These are phyloP conservation scores for Lutjanus argentimaculatus DNA, from an alignment of 2,797 vertebrate genomes.

Conservation along the genomic window DNA sequence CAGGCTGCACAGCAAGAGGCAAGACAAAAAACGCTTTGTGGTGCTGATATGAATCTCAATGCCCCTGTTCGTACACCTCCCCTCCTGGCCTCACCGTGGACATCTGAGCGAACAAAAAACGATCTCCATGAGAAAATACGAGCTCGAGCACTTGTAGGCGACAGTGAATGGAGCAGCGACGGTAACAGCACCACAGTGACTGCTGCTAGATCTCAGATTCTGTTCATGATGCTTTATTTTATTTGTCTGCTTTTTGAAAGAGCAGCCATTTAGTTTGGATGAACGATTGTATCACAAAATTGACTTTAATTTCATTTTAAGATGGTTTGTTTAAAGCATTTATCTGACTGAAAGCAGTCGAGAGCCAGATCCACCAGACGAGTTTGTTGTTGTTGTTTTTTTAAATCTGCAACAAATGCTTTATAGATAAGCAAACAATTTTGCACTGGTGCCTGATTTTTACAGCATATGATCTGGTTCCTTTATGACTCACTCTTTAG, in stretches of 20 bases:
- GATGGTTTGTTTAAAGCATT: background rate
- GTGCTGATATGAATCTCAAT: slow-evolving; percentile 79
- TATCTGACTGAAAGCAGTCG: background rate
- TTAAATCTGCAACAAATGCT: background rate
- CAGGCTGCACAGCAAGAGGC: slow-evolving; percentile 58
- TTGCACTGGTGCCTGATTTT: background rate
- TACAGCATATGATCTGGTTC: background rate
- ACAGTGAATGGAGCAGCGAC: slow-evolving; percentile 30
- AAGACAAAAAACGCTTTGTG: slow-evolving; percentile 81
- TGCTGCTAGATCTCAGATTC: slow-evolving; percentile 19
- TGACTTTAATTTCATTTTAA: background rate
- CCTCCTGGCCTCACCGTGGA: slow-evolving; percentile 56
- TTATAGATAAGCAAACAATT: background rate
- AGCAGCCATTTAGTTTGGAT: background rate
- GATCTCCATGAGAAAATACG: slow-evolving; percentile 59
- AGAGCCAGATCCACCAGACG: slow-evolving; percentile 1
- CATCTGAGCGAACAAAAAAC: slow-evolving; percentile 66
- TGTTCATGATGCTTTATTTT: slow-evolving; percentile 25
- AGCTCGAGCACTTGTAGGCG: slow-evolving; percentile 27
- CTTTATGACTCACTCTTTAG: background rate
- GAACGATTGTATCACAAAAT: background rate
- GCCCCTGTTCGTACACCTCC: slow-evolving; percentile 63
- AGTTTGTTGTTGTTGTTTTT: background rate
- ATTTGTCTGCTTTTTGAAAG: slow-evolving; percentile 7
- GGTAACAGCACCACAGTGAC: slow-evolving; percentile 7